Evolutionary conservation across 2,797 vertebrate genomes (phyloP).

Genomic region (Coluber constrictor): DNA sequence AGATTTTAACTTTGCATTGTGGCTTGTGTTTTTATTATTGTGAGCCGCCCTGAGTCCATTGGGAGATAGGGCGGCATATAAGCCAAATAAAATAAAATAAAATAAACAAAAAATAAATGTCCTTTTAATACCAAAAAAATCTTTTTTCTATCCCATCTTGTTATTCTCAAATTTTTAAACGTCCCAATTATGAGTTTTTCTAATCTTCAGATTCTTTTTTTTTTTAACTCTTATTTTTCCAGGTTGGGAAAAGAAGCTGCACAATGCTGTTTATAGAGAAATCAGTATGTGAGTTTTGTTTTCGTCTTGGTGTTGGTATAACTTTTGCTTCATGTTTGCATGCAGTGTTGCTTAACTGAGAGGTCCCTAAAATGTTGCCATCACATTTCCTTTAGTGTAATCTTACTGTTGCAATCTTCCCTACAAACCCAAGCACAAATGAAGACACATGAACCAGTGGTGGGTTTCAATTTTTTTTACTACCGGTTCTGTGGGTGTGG

Average conservation of each 20-base stretch:
- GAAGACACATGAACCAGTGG: neutral
- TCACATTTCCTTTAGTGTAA: neutral
- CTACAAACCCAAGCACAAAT: neutral
- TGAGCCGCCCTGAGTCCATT: no score
- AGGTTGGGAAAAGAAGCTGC: slow-evolving; percentile 97
- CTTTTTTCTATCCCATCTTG: neutral
- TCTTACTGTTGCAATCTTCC: neutral
- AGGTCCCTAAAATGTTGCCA: neutral
- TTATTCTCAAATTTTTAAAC: neutral
- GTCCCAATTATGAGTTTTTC: neutral
- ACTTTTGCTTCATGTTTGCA: slow-evolving; percentile 15
- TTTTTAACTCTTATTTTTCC: slow-evolving; percentile 52
- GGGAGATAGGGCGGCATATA: no score
- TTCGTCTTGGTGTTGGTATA: slow-evolving; percentile 33
- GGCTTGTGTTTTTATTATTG: no score
- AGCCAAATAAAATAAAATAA: no score
- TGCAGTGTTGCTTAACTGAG: neutral
- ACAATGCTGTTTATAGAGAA: slow-evolving; percentile 97
- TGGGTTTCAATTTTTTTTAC: no score
- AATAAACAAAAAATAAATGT: neutral
- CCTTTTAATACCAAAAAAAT: neutral
- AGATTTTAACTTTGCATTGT: no score
- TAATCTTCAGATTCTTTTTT: slow-evolving; percentile 17
- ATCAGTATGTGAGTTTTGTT: slow-evolving; percentile 87
- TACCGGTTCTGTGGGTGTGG: no score